phyloP scores from a whole-genome alignment of 2,113 vertebrate genomes.

The Corythaeola cristata region DNA sequence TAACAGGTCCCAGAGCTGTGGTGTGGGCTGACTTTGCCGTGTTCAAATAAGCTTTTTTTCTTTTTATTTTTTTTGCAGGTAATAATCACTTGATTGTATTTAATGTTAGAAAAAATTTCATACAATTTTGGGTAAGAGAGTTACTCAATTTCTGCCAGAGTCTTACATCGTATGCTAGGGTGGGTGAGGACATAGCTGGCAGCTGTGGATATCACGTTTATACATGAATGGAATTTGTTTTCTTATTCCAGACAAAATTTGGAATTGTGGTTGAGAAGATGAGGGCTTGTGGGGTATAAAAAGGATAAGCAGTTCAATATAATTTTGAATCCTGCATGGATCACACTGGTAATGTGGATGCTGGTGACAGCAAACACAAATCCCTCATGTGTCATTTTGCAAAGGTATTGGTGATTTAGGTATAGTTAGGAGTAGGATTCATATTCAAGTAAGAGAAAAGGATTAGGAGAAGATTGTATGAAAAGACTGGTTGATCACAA shows the following conservation, averaged over 20 bases:
- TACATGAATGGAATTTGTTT: background rate
- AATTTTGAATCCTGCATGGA: background rate
- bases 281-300: background rate
- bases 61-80: background rate
- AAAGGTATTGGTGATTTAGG: background rate
- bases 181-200: background rate
- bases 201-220: background rate
- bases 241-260: background rate
- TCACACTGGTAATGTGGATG: background rate
- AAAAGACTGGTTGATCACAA: background rate
- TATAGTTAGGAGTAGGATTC: background rate
- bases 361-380: background rate
- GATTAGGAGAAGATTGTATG: background rate
- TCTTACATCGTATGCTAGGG: background rate
- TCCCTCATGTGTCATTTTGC: background rate
- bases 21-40: background rate
- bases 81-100: background rate
- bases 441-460: background rate
- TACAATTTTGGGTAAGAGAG: background rate
- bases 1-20: background rate
- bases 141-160: accelerated
- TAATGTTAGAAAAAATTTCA: background rate
- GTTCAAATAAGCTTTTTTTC: background rate
- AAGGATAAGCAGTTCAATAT: background rate
- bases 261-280: background rate